Conservation (phyloP, 2,113 vertebrate species). For the Ceyx cyanopectus region DNA sequence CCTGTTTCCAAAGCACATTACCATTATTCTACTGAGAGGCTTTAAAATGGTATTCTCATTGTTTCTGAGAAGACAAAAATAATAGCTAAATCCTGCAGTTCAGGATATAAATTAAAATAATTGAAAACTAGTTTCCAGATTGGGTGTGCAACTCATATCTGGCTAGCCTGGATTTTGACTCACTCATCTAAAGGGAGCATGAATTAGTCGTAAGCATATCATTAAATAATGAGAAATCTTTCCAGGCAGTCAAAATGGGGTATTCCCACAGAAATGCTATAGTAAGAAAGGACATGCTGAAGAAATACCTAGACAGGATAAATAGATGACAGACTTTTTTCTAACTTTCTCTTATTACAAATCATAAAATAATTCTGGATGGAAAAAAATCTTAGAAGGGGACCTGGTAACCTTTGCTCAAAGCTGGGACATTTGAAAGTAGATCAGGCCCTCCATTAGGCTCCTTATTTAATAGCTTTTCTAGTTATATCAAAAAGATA, state of each 20-base stretch:
- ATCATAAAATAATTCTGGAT: not conserved
- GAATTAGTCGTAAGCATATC: not conserved
- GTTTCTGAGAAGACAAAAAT: not conserved
- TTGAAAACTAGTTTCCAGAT: not conserved
- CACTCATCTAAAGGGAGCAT: not conserved
- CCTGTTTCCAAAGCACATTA: slow-evolving; percentile 17
- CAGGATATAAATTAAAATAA: not conserved
- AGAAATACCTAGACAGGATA: not conserved
- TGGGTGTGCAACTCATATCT: not conserved
- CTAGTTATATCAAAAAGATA: not conserved
- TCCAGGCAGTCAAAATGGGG: not conserved
- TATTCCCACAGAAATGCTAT: not conserved
- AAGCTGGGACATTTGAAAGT: not conserved
- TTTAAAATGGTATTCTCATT: not conserved
- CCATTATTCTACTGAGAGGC: not conserved
- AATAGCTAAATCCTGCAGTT: not conserved
- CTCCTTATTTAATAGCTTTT: not conserved
- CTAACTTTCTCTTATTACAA: not conserved
- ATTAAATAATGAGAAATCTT: not conserved
- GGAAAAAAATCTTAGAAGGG: not conserved
- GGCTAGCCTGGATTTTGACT: not conserved
- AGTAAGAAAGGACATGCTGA: not conserved
- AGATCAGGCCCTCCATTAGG: not conserved
- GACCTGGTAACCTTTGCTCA: not conserved
- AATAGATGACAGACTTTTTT: not conserved